phyloP scores from a whole-genome alignment of 2,113 vertebrate genomes.

The Chiloscyllium plagiosum region DNA sequence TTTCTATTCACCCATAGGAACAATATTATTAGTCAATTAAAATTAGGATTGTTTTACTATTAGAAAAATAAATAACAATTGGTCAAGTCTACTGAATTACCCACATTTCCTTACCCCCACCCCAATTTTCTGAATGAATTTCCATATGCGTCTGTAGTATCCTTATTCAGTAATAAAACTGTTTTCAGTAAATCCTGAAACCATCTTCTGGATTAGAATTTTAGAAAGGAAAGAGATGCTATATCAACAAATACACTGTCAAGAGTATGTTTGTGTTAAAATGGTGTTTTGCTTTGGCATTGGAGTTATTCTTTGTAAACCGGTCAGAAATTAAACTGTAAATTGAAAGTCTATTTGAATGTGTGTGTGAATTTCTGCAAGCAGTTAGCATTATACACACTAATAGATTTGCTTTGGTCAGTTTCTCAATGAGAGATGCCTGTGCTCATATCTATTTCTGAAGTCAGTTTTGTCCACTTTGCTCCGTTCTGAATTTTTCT shows the following conservation, averaged over 20 bases:
- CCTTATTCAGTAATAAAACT: background rate
- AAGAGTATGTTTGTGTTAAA: slow-evolving; percentile 38
- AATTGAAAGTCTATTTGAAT: slow-evolving; percentile 30
- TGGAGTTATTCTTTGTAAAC: slow-evolving; percentile 38
- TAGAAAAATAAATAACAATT: slow-evolving; percentile 25
- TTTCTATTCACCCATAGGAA: slow-evolving; percentile 10
- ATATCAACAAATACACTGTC: slow-evolving; percentile 25
- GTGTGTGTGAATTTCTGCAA: slow-evolving; percentile 7
- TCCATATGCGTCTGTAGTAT: background rate
- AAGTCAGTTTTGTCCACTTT: background rate
- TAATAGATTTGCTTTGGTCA: background rate
- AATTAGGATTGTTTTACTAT: slow-evolving; percentile 25
- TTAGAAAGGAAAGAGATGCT: slow-evolving; percentile 35
- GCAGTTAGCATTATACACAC: slow-evolving; percentile 4
- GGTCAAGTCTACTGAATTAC: slow-evolving; percentile 15
- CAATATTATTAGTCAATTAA: slow-evolving; percentile 21
- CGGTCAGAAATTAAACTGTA: slow-evolving; percentile 37
- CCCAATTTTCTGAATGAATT: slow-evolving; percentile 5
- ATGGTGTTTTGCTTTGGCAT: slow-evolving; percentile 36
- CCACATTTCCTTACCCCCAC: background rate
- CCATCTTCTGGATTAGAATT: slow-evolving; percentile 31
- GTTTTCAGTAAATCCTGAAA: slow-evolving; percentile 28
- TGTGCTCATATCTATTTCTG: background rate
- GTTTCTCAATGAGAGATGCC: background rate
- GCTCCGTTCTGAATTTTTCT: background rate